These are phyloP conservation scores for Gobius niger DNA, from an alignment of 2,113 vertebrate genomes.

Conservation along the genomic window DNA sequence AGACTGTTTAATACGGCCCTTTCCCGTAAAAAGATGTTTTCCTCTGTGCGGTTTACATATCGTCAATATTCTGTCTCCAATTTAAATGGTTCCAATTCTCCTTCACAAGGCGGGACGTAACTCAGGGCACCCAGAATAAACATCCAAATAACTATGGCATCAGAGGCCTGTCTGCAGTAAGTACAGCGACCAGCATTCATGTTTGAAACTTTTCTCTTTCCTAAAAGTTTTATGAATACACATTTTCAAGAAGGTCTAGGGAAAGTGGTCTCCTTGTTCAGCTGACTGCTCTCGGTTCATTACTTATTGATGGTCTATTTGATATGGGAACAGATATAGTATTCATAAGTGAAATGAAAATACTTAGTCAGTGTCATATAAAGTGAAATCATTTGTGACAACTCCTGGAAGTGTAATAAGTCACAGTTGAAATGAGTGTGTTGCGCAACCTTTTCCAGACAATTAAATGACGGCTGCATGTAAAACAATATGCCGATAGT, in stretches of 20 bases:
- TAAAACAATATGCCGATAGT: too few species aligned
- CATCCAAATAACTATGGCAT: constrained; percentile 23
- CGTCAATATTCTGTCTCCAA: constrained; percentile 69
- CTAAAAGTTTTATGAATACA: neutral
- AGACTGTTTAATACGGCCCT: constrained; percentile 51
- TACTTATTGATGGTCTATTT: neutral
- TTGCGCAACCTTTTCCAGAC: neutral
- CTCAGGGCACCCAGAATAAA: constrained; percentile 40
- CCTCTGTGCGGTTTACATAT: constrained; percentile 51
- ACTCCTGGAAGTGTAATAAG: neutral
- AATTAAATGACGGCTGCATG: neutral
- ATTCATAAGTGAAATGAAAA: neutral
- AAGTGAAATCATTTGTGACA: neutral
- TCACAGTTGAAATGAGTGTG: neutral
- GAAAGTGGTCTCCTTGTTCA: neutral
- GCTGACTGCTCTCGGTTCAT: neutral
- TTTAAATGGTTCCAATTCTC: constrained; percentile 69
- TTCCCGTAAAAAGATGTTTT: constrained; percentile 57
- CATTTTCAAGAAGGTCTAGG: neutral
- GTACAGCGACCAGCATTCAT: neutral
- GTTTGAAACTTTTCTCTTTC: neutral
- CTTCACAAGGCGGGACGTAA: constrained; percentile 49
- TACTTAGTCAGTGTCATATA: neutral
- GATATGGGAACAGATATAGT: neutral
- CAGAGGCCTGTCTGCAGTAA: neutral